Evolutionary conservation across 2,797 vertebrate species (phyloP), one percentile per base, ranked within the genome.

Genomic region (Anabas testudineus): DNA sequence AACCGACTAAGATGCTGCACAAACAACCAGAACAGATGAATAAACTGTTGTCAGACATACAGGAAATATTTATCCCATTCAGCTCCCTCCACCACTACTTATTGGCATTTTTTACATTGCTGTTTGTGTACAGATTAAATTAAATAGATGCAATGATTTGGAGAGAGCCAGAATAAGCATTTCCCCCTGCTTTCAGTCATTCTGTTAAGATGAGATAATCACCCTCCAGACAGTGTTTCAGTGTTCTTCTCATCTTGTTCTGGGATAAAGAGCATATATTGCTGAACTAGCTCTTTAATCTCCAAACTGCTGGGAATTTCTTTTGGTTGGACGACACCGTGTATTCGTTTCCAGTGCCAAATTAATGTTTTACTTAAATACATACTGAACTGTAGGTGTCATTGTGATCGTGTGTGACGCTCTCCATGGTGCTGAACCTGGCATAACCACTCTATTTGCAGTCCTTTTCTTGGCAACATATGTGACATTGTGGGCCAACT

Each of bases 361-460:
- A 32, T 2, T 32, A 18, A 41, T 41, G 15, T 41, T 41, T 18
- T 41, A 16, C 5, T 39, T 42, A 5, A 39, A 49, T 6, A n/a
- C 21, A 22, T 15, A 1, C 10, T 39, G 37, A 14, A 15, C 14
- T 24, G 21, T 45, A 34, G 16, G 61, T 42, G 59, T 76, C 52
- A 43, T 7, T 59, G 79, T n/a, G 36, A 2, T 19, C 61, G 48
- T 28, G 16, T 55, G 45, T 37, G 74, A 22, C 62, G 73, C 85
- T 89, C 55, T 89, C 87, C 87, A 58, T 89, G 85, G 85, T 85
- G 80, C 86, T 88, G 86, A 88, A 85, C 52, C 54, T 71, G 77
- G 45, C 56, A 63, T 1, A 7, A 46, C 51, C 22, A 15, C 45
- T 59, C 5, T 12, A 43, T 47, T 45, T 46, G 3, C 18, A 28